Conservation (phyloP, 2,113 vertebrate genomes). For the Neofelis nebulosa region DNA sequence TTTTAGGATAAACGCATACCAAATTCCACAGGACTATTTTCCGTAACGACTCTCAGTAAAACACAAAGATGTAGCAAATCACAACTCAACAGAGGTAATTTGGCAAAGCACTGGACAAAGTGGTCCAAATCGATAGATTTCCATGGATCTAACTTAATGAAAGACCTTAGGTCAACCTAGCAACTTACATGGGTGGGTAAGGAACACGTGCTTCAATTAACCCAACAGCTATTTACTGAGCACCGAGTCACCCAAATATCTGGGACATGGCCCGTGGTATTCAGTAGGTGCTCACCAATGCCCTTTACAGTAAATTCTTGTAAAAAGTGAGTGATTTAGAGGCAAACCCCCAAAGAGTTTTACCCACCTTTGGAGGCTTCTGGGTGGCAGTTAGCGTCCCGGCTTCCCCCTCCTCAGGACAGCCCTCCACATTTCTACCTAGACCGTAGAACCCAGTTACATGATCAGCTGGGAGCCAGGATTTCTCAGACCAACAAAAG, state of each 20-base stretch:
- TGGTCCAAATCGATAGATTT: neutral
- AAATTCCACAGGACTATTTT: neutral
- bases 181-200: neutral
- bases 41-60: neutral
- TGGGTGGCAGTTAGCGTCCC: no score
- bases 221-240: neutral
- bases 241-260: neutral
- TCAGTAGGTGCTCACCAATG: neutral
- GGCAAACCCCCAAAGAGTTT: neutral
- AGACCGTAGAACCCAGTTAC: no score
- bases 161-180: neutral
- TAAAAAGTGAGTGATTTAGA: neutral
- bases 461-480: neutral
- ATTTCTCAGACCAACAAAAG: neutral
- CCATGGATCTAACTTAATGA: neutral
- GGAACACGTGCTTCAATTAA: neutral
- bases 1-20: neutral
- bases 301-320: neutral
- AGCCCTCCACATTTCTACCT: no score
- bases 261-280: no score
- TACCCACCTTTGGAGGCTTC: neutral
- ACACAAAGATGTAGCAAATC: neutral
- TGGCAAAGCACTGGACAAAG: slow-evolving; percentile 10
- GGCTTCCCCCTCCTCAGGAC: neutral
- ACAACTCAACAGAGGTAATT: neutral